Conservation (phyloP, 2,113 vertebrate genomes). For the Ctenodactylus gundi region DNA sequence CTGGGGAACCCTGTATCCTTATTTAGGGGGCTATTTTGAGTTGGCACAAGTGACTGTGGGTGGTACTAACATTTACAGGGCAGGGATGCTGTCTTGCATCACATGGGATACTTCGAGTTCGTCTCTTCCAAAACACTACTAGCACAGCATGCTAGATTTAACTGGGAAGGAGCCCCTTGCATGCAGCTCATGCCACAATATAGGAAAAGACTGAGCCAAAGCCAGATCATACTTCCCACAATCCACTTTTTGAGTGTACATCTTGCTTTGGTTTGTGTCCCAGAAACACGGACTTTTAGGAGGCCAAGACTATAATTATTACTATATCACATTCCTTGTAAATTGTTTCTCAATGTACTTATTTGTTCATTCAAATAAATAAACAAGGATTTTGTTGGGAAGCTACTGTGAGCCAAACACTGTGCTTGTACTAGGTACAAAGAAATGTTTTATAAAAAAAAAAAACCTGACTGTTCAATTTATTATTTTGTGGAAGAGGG, state of each 20-base stretch:
- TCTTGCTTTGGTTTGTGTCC: background rate
- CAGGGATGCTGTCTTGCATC: background rate
- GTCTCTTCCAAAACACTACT: background rate
- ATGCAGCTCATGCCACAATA: background rate
- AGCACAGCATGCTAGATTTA: background rate
- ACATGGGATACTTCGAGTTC: background rate
- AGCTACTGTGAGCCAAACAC: background rate
- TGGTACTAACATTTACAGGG: background rate
- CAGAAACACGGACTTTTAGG: background rate
- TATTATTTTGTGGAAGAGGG: background rate
- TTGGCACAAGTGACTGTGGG: background rate
- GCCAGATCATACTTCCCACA: background rate
- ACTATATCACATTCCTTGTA: background rate
- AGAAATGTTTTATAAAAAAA: background rate
- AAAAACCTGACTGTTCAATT: background rate
- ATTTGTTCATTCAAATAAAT: background rate
- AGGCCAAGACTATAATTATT: background rate
- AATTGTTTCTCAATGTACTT: background rate
- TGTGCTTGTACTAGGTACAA: background rate
- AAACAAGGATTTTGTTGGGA: background rate
- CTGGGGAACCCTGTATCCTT: no score
- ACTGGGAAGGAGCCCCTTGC: background rate
- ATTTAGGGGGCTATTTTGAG: background rate
- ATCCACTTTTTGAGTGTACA: background rate
- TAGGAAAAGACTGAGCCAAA: background rate